Conservation (phyloP, 2,797 vertebrate genomes). For the Perodicticus potto region DNA sequence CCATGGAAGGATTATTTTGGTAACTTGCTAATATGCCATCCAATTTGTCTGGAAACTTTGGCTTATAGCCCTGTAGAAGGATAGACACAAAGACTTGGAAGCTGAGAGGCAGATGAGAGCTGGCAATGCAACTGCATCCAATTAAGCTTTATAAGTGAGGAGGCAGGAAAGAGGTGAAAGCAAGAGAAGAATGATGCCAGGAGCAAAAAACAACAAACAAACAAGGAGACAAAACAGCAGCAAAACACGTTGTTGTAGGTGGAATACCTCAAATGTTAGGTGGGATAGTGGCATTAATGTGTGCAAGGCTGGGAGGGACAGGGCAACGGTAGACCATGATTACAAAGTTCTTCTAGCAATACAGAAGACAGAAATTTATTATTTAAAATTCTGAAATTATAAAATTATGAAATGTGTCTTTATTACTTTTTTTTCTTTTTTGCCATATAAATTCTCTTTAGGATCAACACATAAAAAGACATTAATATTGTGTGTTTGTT, state of each 20-base stretch:
- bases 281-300: neutral
- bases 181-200: constrained; percentile 72
- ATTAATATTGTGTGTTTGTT: neutral
- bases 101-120: constrained; percentile 46
- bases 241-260: neutral
- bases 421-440: neutral
- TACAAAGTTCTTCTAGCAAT: neutral
- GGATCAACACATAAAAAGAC: neutral
- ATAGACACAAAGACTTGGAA: constrained; percentile 30
- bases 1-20: neutral
- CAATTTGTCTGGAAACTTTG: constrained; percentile 51
- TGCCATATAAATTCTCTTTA: neutral
- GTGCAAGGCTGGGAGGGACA: rapidly evolving
- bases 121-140: constrained; percentile 58
- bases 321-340: neutral
- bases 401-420: neutral
- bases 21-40: constrained; percentile 3
- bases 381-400: neutral
- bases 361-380: neutral
- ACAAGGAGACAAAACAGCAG: neutral
- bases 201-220: neutral
- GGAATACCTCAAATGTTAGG: constrained; percentile 55
- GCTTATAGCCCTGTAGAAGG: neutral
- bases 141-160: constrained; percentile 64
- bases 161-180: constrained; percentile 8